phyloP scores from a whole-genome alignment of 2,888 invertebrate species.

The Xestia rhomboidea region DNA sequence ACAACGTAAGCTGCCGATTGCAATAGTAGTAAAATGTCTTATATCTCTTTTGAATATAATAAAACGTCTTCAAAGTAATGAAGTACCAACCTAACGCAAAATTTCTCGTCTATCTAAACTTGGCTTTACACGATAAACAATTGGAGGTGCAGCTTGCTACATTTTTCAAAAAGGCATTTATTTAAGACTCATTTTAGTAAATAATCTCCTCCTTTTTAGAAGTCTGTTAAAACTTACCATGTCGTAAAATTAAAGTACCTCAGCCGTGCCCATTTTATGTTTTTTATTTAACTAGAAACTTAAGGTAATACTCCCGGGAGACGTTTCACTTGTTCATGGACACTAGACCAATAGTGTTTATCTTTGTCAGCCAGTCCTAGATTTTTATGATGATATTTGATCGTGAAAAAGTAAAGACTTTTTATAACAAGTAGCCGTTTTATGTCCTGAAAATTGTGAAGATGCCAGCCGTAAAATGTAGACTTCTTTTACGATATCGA shows the following conservation, averaged over 20 bases:
- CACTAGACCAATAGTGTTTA: slow-evolving; percentile 34
- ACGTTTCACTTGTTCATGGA: background rate
- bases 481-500: slow-evolving; percentile 43
- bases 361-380: slow-evolving; percentile 22
- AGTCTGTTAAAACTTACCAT: background rate
- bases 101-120: background rate
- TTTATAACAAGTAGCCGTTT: slow-evolving; percentile 43
- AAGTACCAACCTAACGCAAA: background rate
- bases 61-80: background rate
- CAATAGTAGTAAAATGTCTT: background rate
- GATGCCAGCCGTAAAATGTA: slow-evolving; percentile 44
- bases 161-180: too few species aligned
- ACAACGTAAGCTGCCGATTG: background rate
- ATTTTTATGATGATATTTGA: slow-evolving; percentile 31
- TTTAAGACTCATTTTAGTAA: background rate
- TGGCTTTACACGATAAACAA: background rate
- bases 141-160: background rate
- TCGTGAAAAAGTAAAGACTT: slow-evolving; percentile 22
- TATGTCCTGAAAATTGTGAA: slow-evolving; percentile 33
- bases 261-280: background rate
- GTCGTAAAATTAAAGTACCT: background rate
- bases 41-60: background rate
- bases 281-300: background rate
- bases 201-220: background rate
- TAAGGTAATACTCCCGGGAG: background rate